Evolutionary conservation across 35 echinoderm and acorn worm genomes (phyloP), one percentile per base, ranked within the genome.

Genomic region (Apostichopus californicus): DNA sequence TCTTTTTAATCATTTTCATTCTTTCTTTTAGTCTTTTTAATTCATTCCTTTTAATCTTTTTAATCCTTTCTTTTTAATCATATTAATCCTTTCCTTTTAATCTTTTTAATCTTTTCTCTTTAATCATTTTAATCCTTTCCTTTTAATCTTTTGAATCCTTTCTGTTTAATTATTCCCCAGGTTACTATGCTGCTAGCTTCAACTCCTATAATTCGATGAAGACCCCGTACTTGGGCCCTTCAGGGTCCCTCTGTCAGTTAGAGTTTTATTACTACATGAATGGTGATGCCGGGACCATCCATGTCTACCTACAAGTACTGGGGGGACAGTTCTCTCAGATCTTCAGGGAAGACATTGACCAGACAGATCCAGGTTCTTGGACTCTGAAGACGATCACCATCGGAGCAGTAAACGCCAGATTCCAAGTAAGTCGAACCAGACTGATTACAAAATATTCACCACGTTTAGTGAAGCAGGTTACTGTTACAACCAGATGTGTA

Each of bases 191-290:
- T 25, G 87, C 89, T 13, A 90, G 58, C 78, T 91, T 81, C 55
- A 55, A 18, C 10, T 54, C 75, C 14, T 94, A 94, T 78, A 94
- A 81, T 87, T 57, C 88, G 0, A 82, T 83, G 46, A 90, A 57
- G 34, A 96, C 92, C 6, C 95, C 95, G 46, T 61, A 55, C 34
- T 11, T 96, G 5, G 95, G 95, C 9, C 79, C 79, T 6, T 91
- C 92, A 11, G 95, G 95, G 55, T 55, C 88, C 20, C 46, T 34
- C 0, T 96, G 95, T 66, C 92, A 93, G 72, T 23, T 96, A 8
- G 54, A 91, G 54, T 96, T 96, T 66, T 93, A 78, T 54, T 96
- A 96, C 60, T 93, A 87, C 88, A 94, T 94, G 87, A 77, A 81
- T 20, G 93, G 90, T 13, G 64, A 66, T 55, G 17, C 57, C 0